Evolutionary conservation across 2,888 invertebrate species (phyloP), one percentile per base, ranked within the genome.

Genomic region (Drosophila setosimentum): DNA sequence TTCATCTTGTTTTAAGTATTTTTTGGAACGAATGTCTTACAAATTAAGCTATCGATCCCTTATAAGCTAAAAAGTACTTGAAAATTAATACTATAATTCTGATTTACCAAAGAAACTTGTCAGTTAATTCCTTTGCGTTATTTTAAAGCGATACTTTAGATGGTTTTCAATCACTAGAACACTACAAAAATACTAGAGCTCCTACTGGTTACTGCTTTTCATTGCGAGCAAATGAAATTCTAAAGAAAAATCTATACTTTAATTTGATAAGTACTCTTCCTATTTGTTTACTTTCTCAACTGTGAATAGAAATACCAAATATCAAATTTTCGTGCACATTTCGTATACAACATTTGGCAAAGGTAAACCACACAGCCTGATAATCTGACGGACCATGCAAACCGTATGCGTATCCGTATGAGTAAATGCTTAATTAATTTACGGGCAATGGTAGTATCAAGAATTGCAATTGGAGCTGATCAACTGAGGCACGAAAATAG

Each of bases 401-500:
- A 53, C 21, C 8, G 21, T n/a, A n/a, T n/a, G n/a, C n/a, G n/a
- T n/a, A n/a, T 24, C 11, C 33, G 16, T 18, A 27, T 21, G n/a
- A 18, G n/a, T 16, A 8, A n/a, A 40, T 58, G 18, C 30, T 35
- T 67, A 49, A 60, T 54, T 54, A 51, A 37, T 63, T 50, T 50
- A 35, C 50, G 37, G 32, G 61, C 61, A 68, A 68, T 49, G 18
- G 6, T 6, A 18, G 13, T 5, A 8, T 45, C 1, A 3, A 58
- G 10, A 18, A 13, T 61, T 57, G 51, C 48, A n/a, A 32, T 48
- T 64, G 50, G 30, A 53, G 33, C 62, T 63, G 63, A 54, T 55
- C 64, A 73, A 59, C 37, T 73, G 79, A 68, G 58, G 64, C 67
- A 53, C 61, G 48, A 67, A 69, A 67, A 54, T 48, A 8, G 35